Conservation (phyloP, 2,113 vertebrate genomes). For the Thunnus thynnus region DNA sequence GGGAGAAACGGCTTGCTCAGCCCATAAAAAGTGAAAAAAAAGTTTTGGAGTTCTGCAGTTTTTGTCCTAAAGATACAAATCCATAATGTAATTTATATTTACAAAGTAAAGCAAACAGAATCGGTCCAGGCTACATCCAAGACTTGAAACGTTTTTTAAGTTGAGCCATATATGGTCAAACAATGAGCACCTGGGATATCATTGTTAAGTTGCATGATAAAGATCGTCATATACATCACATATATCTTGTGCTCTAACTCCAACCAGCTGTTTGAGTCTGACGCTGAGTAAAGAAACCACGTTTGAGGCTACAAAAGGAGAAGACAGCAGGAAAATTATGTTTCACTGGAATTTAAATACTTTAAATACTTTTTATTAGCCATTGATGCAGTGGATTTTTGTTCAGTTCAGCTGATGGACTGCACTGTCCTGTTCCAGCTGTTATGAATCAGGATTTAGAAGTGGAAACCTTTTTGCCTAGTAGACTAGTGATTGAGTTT, state of each 20-base stretch:
- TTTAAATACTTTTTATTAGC: constrained; percentile 2
- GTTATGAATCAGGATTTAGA: constrained; percentile 1
- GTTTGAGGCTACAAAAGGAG: constrained; percentile 1
- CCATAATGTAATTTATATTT: neutral
- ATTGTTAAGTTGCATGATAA: constrained; percentile 9
- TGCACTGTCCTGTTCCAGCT: neutral
- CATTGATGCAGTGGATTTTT: neutral
- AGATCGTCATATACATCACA: neutral
- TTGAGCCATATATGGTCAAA: constrained; percentile 49
- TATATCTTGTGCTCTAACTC: constrained; percentile 14
- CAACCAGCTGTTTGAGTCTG: constrained; percentile 19
- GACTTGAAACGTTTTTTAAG: neutral
- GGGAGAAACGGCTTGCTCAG: neutral
- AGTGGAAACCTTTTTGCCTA: neutral
- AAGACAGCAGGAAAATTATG: neutral
- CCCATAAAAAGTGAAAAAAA: neutral
- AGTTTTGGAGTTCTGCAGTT: neutral
- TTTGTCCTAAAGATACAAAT: neutral
- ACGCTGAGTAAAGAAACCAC: neutral
- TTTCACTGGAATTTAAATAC: neutral
- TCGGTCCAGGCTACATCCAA: neutral
- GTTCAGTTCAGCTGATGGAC: neutral
- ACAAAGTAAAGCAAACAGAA: neutral
- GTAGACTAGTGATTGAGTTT: neutral
- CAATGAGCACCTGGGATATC: neutral